phyloP scores from a whole-genome alignment of 2,113 vertebrate genomes.

The Gorsachius goisagi region DNA sequence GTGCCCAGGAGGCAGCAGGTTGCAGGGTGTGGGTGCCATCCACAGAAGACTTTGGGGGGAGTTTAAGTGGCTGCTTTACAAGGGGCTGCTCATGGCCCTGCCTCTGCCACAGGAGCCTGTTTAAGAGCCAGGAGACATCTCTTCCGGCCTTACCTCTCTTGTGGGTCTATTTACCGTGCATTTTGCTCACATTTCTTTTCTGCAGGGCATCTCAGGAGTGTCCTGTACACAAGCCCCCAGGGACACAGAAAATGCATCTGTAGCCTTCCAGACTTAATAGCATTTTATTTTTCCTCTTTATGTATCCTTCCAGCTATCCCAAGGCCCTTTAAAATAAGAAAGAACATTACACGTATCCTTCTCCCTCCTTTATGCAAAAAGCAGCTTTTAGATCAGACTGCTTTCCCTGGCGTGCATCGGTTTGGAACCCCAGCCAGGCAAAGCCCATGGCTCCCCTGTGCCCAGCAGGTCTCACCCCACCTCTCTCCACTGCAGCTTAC shows the following conservation, averaged over 20 bases:
- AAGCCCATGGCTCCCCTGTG: neutral
- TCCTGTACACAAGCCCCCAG: neutral
- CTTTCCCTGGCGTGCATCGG: neutral
- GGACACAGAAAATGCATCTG: neutral
- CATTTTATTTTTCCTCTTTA: neutral
- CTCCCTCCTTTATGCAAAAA: neutral
- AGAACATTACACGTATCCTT: rapidly evolving
- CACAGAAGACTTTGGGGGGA: neutral
- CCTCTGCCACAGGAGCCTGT: neutral
- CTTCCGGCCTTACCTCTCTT: neutral
- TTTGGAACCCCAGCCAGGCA: neutral
- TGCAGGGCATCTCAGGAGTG: neutral
- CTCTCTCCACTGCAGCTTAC: rapidly evolving
- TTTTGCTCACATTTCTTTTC: neutral
- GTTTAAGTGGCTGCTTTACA: neutral
- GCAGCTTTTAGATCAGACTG: neutral
- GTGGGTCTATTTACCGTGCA: neutral
- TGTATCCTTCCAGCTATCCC: neutral
- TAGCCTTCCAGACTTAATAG: neutral
- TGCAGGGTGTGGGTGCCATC: too few relatives aligned
- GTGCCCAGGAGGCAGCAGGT: neutral
- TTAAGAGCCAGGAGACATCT: neutral
- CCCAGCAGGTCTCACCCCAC: rapidly evolving
- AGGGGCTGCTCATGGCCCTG: neutral
- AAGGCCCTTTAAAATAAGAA: neutral